These are phyloP conservation scores for Leiothrix lutea DNA, from an alignment of 2,113 vertebrate genomes.

Conservation along the genomic window DNA sequence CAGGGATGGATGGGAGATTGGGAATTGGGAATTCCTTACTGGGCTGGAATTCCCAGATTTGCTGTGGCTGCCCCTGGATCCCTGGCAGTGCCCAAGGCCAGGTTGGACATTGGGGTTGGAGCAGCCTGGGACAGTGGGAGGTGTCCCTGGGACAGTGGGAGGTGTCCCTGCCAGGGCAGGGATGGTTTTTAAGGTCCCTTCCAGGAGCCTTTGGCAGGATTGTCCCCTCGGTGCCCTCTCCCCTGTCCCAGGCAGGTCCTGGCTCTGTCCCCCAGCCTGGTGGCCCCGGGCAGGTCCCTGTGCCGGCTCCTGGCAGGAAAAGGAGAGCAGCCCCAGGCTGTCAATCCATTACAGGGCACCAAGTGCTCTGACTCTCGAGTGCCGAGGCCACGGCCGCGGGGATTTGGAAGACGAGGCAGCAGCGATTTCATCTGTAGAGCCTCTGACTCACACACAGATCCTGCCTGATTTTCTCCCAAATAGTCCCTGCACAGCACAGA, in stretches of 20 bases:
- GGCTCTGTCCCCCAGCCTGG: neutral
- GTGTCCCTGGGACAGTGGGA: neutral
- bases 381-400: neutral
- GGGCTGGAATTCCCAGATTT: neutral
- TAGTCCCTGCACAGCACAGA: neutral
- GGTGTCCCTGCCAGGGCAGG: neutral
- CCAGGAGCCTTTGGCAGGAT: fast-evolving
- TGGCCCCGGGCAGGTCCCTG: neutral
- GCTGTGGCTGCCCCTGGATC: neutral
- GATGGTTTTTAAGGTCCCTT: neutral
- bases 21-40: neutral
- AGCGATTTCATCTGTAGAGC: neutral
- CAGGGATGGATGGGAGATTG: neutral
- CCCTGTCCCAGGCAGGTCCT: neutral
- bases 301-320: neutral
- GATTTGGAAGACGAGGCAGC: neutral
- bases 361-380: neutral
- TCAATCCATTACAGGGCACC: fast-evolving
- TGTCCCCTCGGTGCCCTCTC: too few relatives aligned
- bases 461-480: neutral
- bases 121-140: neutral
- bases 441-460: neutral
- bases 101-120: neutral
- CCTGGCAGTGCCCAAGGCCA: neutral
- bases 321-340: fast-evolving